phyloP scores from a whole-genome alignment of 2,888 invertebrate genomes.

The Phlogophora meticulosa region DNA sequence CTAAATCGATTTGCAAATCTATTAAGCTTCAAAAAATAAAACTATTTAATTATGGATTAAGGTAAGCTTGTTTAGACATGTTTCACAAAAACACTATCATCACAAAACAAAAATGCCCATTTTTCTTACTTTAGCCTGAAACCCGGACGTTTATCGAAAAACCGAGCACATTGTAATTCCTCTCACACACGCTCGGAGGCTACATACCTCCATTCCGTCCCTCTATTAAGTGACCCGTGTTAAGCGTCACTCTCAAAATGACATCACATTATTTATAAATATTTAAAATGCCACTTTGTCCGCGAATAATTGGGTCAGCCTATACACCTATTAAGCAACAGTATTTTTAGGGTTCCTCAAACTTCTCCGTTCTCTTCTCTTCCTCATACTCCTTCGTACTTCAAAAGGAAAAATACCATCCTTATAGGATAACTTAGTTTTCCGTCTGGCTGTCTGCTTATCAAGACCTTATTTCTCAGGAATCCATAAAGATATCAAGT shows the following conservation, averaged over 20 bases:
- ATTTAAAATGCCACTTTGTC: slow-evolving; percentile 60
- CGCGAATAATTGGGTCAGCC: slow-evolving; percentile 47
- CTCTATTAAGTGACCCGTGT: slow-evolving; percentile 65
- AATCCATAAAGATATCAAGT: too few species aligned
- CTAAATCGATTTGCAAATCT: too few species aligned
- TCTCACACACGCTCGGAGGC: slow-evolving; percentile 44
- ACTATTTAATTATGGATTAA: too few species aligned
- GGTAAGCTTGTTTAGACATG: too few species aligned
- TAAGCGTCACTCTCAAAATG: slow-evolving; percentile 57
- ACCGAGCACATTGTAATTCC: slow-evolving; percentile 48
- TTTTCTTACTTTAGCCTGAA: slow-evolving; percentile 18
- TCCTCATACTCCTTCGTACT: too few species aligned
- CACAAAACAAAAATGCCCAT: background rate
- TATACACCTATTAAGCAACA: slow-evolving; percentile 21
- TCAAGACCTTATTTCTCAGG: too few species aligned
- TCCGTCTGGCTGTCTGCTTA: too few species aligned
- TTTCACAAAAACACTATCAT: slow-evolving; percentile 14
- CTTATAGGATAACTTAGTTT: too few species aligned
- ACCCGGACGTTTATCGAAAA: slow-evolving; percentile 44
- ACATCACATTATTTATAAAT: slow-evolving; percentile 61
- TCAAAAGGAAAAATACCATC: too few species aligned
- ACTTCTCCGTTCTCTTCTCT: too few species aligned
- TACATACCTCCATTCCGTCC: slow-evolving; percentile 41
- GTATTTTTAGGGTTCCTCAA: background rate
- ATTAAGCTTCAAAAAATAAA: too few species aligned